Conservation (phyloP, 2,113 vertebrate genomes). For the Mixornis gularis region DNA sequence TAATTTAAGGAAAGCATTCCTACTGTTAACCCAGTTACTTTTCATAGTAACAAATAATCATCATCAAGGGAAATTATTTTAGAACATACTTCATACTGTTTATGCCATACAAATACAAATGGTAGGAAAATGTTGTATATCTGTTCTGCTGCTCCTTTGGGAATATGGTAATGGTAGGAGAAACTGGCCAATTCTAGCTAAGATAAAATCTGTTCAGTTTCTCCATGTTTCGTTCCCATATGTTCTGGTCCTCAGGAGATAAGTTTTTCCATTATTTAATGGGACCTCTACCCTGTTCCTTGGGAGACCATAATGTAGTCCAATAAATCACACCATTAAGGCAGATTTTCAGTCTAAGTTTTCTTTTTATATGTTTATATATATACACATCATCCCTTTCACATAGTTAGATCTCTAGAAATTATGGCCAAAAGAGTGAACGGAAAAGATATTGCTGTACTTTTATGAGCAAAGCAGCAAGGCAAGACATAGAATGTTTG, state of each 20-base stretch:
- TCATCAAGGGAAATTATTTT: slow-evolving; percentile 15
- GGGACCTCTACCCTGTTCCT: background rate
- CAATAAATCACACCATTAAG: slow-evolving; percentile 27
- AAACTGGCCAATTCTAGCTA: background rate
- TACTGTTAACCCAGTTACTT: background rate
- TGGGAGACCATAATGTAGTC: background rate
- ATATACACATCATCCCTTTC: background rate
- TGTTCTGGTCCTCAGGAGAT: background rate
- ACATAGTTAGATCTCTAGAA: background rate
- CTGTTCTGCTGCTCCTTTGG: background rate
- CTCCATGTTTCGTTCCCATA: background rate
- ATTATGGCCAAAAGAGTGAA: background rate
- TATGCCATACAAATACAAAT: background rate
- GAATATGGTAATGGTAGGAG: background rate
- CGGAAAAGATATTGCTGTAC: background rate
- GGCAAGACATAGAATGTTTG: background rate
- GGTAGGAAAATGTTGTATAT: background rate
- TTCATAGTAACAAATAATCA: background rate
- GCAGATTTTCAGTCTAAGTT: background rate
- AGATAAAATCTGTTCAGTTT: slow-evolving; percentile 25
- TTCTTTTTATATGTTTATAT: background rate
- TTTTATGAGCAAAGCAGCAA: background rate
- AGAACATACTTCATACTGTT: background rate
- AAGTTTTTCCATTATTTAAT: slow-evolving; percentile 1
- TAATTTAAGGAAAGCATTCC: background rate